Evolutionary conservation across 2,113 vertebrate genomes (phyloP).

Genomic region (Chelonoidis abingdonii): DNA sequence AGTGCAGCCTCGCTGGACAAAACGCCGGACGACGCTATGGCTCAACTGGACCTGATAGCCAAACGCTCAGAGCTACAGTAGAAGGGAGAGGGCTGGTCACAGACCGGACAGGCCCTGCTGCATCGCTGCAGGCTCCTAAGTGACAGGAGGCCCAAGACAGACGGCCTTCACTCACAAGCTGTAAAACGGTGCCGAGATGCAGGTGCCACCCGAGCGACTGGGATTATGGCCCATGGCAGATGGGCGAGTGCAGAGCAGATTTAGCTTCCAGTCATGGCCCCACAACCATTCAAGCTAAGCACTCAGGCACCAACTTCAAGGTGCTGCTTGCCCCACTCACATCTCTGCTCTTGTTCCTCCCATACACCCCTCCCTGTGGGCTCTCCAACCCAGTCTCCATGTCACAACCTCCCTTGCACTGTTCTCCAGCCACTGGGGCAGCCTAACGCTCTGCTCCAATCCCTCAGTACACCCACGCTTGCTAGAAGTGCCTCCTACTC

Average conservation of each 20-base stretch:
- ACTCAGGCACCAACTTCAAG: background rate
- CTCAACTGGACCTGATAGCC: accelerated
- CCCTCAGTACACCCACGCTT: no score
- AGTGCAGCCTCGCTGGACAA: background rate
- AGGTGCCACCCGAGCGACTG: no score
- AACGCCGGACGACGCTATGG: background rate
- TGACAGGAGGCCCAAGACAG: background rate
- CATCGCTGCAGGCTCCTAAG: background rate
- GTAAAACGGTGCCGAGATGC: no score
- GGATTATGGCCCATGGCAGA: no score
- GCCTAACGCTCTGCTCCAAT: no score
- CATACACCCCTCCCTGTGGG: background rate
- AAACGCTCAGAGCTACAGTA: background rate
- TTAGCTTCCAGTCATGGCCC: background rate
- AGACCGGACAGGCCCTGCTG: background rate
- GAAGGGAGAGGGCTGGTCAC: background rate
- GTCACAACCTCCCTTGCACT: background rate
- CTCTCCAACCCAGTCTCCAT: background rate
- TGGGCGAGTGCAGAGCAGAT: background rate
- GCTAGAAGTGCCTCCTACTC: no score
- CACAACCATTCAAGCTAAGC: background rate
- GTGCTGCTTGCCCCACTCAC: background rate
- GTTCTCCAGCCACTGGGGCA: background rate
- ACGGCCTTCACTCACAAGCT: no score
- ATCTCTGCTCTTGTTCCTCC: background rate